A percentile compares a stretch with the other conserved stretches of the same genome.
Conservation (phyloP, 2,888 invertebrate species). For the Catonia carolina region DNA sequence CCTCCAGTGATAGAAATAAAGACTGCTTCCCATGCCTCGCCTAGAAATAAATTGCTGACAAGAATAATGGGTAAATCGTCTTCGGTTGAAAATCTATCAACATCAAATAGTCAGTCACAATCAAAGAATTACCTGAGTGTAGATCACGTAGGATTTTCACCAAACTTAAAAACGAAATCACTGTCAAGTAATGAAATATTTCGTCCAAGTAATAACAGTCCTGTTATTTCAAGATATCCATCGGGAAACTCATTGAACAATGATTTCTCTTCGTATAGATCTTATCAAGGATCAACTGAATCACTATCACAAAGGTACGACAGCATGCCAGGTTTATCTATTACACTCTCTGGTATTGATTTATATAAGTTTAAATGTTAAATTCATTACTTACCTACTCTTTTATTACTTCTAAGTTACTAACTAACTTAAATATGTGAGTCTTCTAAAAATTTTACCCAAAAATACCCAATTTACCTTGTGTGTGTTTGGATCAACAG, state of each 20-base stretch:
- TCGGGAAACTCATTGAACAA: slow-evolving; percentile 9
- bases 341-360: too few relatives aligned
- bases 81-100: slow-evolving; percentile 28
- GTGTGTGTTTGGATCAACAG: too few relatives aligned
- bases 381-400: too few relatives aligned
- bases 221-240: slow-evolving; percentile 7
- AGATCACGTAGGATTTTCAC: slow-evolving; percentile 1
- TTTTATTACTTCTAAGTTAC: too few relatives aligned
- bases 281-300: slow-evolving; percentile 25
- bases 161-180: slow-evolving; percentile 22
- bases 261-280: slow-evolving; percentile 19
- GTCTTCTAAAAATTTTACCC: too few relatives aligned
- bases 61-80: slow-evolving; percentile 31
- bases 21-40: slow-evolving; percentile 18
- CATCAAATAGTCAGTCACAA: neutral
- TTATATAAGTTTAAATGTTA: too few relatives aligned
- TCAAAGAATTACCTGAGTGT: slow-evolving; percentile 12
- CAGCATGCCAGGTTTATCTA: too few relatives aligned
- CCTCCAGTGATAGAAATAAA: slow-evolving; percentile 17
- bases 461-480: too few relatives aligned
- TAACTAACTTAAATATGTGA: too few relatives aligned
- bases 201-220: slow-evolving; percentile 4
- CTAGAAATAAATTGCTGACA: slow-evolving; percentile 30
- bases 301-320: slow-evolving; percentile 17
- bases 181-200: slow-evolving; percentile 26